A percentile compares a stretch with the other conserved stretches of the same genome.
These are phyloP conservation scores for Aurelia aurita complex sp. Pacific DNA, from an alignment of 30 jellyfish, hydroid and myxozoan species.

Conservation along the genomic window DNA sequence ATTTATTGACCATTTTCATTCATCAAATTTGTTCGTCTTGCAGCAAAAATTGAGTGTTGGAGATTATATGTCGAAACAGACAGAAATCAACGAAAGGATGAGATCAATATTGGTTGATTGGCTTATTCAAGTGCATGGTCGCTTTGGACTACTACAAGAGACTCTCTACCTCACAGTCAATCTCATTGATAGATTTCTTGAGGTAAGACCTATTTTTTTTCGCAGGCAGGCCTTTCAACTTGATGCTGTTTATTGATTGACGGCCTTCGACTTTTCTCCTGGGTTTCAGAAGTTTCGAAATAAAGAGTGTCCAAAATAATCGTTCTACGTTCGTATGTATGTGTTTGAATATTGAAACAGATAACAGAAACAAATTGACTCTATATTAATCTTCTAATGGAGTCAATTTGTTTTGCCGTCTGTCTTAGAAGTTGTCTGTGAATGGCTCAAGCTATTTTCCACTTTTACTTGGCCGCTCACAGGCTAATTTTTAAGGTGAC, in stretches of 20 bases:
- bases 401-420: too few relatives aligned
- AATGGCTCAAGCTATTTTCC: too few relatives aligned
- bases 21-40: neutral
- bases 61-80: slow-evolving; percentile 84
- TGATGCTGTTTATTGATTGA: neutral
- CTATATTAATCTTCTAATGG: too few relatives aligned
- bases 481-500: too few relatives aligned
- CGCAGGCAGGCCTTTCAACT: neutral
- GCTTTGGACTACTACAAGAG: slow-evolving; percentile 94
- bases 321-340: too few relatives aligned
- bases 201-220: slow-evolving; percentile 35
- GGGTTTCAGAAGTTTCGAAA: too few relatives aligned
- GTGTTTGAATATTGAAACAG: too few relatives aligned
- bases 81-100: slow-evolving; percentile 91
- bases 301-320: too few relatives aligned
- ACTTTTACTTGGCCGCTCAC: too few relatives aligned
- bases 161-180: slow-evolving; percentile 85
- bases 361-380: too few relatives aligned
- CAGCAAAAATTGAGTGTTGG: slow-evolving; percentile 67
- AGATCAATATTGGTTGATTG: slow-evolving; percentile 95
- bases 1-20: neutral
- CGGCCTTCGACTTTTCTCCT: neutral
- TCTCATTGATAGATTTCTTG: slow-evolving; percentile 81
- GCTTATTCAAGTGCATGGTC: slow-evolving; percentile 93
- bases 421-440: too few relatives aligned